These are phyloP conservation scores for Pseudocheirus occidentalis DNA, from an alignment of 2,797 vertebrate species.

Conservation along the genomic window DNA sequence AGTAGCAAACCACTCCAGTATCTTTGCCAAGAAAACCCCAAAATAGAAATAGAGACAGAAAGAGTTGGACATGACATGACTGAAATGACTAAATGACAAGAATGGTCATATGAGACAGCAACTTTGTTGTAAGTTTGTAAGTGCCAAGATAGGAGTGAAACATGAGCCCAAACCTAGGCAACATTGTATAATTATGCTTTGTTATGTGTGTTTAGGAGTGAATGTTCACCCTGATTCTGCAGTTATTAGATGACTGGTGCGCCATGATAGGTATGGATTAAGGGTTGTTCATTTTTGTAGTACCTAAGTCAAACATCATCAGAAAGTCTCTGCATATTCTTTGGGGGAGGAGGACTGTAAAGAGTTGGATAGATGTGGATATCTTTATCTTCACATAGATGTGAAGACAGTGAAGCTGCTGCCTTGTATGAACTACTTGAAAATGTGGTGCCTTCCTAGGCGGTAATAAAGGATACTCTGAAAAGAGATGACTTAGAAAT, in stretches of 20 bases:
- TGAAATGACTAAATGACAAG: not conserved
- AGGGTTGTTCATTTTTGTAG: not conserved
- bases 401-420: not conserved
- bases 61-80: not conserved
- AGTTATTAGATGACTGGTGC: not conserved
- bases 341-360: not conserved
- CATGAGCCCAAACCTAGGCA: not conserved
- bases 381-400: too few species aligned
- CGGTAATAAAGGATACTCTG: not conserved
- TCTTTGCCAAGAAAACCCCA: not conserved
- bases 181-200: not conserved
- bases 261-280: not conserved
- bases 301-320: not conserved
- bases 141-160: not conserved
- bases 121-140: too few species aligned
- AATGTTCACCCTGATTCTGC: not conserved
- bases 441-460: not conserved
- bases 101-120: not conserved
- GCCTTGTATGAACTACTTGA: not conserved
- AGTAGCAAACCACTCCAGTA: not conserved
- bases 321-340: not conserved
- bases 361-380: too few species aligned
- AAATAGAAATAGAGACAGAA: not conserved
- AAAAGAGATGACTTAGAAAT: not conserved
- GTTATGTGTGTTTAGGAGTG: not conserved